These are phyloP conservation scores for Halcyon chelicuti DNA, from an alignment of 2,797 vertebrate genomes.

Conservation along the genomic window DNA sequence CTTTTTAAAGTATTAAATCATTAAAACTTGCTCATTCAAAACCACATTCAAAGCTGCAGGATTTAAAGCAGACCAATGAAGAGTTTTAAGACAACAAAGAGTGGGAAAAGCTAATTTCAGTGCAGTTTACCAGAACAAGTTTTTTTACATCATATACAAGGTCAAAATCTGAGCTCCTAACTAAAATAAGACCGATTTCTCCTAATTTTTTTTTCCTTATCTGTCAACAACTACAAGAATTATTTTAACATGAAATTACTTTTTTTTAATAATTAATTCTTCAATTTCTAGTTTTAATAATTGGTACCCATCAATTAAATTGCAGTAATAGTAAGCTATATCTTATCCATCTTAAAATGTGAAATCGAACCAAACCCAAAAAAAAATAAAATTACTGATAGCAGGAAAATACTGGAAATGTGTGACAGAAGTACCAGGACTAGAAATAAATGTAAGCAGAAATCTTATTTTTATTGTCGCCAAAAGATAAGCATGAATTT, in stretches of 20 bases:
- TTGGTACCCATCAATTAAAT: background rate
- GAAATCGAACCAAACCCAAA: background rate
- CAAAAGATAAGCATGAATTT: background rate
- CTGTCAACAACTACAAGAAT: background rate
- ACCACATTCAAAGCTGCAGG: background rate
- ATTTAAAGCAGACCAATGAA: background rate
- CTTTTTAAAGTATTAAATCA: background rate
- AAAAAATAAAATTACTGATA: background rate
- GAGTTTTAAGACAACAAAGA: background rate
- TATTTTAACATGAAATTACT: background rate
- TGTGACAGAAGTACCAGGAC: background rate
- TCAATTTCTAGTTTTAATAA: background rate
- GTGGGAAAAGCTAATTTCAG: background rate
- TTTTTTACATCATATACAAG: background rate
- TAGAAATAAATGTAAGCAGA: background rate
- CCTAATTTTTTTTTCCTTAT: background rate
- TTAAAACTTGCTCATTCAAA: background rate
- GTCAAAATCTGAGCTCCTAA: background rate
- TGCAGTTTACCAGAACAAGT: background rate
- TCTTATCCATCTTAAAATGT: background rate
- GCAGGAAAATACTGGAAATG: background rate
- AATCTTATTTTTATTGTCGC: background rate
- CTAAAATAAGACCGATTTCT: background rate
- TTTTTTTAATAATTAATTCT: background rate
- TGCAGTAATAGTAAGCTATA: background rate